A percentile compares a stretch with the other conserved stretches of the same genome.
Evolutionary conservation across 2,113 vertebrate species (phyloP).

Genomic region (Sialia sialis): DNA sequence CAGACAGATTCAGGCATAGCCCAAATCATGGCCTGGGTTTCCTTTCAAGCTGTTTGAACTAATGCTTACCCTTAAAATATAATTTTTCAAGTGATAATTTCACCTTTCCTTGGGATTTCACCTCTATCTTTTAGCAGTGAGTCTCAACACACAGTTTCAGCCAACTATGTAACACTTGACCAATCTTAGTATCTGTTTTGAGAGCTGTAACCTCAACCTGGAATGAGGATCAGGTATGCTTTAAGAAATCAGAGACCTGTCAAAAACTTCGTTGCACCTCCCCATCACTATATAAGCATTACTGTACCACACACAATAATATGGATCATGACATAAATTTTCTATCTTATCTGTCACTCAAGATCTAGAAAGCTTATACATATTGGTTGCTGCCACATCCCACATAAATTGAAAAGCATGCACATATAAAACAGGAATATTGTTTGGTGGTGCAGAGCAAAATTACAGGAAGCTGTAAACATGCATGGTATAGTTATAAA

Average conservation of each 20-base stretch:
- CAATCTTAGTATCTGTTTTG: background rate
- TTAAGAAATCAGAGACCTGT: background rate
- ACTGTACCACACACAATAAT: background rate
- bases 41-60: background rate
- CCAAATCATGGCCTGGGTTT: background rate
- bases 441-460: background rate
- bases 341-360: background rate
- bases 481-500: background rate
- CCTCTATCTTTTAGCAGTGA: background rate
- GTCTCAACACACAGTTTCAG: background rate
- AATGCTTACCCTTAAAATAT: background rate
- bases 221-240: fast-evolving
- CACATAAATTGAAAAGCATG: background rate
- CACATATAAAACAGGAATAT: background rate
- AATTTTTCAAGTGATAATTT: background rate
- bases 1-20: background rate
- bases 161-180: background rate
- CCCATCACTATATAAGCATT: background rate
- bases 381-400: background rate
- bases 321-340: background rate
- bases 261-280: background rate
- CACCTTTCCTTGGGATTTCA: background rate
- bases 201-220: background rate
- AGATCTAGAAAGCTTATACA: background rate
- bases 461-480: background rate